Conservation (phyloP, 2,113 vertebrate genomes). For the Sphyrna mokarran region DNA sequence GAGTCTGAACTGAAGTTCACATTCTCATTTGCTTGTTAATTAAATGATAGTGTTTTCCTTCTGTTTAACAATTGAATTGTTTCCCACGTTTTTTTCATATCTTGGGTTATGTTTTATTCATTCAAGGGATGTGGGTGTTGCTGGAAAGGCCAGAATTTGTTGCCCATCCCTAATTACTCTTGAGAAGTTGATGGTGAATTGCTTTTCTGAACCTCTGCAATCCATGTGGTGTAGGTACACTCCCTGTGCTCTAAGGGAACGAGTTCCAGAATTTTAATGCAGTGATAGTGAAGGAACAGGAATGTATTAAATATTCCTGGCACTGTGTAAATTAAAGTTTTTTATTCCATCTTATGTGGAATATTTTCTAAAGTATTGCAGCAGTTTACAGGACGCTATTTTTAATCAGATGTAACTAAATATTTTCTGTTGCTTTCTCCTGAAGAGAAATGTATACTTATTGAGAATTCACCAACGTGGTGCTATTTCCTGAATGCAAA, state of each 20-base stretch:
- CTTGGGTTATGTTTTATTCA: neutral
- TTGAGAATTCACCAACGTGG: neutral
- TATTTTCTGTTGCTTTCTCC: neutral
- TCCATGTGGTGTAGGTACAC: too few species aligned
- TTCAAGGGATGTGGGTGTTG: too few species aligned
- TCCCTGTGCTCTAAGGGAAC: too few species aligned
- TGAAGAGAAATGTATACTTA: neutral
- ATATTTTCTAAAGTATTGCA: neutral
- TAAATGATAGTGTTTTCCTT: neutral
- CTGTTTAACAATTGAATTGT: neutral
- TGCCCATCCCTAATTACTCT: too few species aligned
- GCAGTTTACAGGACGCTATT: neutral
- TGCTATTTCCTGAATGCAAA: neutral
- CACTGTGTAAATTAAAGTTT: neutral
- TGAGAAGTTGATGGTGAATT: too few species aligned
- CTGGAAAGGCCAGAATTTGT: too few species aligned
- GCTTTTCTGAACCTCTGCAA: too few species aligned
- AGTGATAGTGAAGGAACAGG: too few species aligned
- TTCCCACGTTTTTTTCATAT: neutral
- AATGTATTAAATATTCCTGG: neutral
- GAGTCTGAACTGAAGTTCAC: neutral
- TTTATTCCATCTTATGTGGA: neutral
- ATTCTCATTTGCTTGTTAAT: conserved; percentile 17
- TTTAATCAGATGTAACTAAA: neutral
- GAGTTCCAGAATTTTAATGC: too few species aligned